These are phyloP conservation scores for Ectemnius cavifrons DNA, from an alignment of 2,888 invertebrate species.

Conservation along the genomic window DNA sequence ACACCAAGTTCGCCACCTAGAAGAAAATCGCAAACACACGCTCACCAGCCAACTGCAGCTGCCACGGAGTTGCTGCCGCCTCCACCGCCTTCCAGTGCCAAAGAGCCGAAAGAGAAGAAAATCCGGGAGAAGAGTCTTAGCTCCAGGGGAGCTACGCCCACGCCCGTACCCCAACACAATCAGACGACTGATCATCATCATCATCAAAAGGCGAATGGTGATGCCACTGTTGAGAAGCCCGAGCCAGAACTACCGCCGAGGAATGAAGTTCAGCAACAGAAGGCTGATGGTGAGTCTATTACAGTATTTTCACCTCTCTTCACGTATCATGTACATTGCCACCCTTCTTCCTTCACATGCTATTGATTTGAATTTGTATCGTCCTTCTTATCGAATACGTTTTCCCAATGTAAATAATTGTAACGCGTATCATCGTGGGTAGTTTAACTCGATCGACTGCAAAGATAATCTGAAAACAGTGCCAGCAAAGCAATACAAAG, in stretches of 20 bases:
- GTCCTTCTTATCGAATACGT: too few species aligned
- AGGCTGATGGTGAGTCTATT: slow-evolving; percentile 69
- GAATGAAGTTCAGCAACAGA: slow-evolving; percentile 63
- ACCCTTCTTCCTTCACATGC: neutral
- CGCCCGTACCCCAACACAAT: slow-evolving; percentile 62
- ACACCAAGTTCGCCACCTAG: slow-evolving; percentile 68
- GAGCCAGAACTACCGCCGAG: slow-evolving; percentile 63
- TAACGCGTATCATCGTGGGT: too few species aligned
- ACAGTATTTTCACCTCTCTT: neutral
- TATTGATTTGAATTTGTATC: too few species aligned
- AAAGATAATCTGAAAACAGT: too few species aligned
- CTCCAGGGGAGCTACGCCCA: slow-evolving; percentile 61
- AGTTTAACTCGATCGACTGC: too few species aligned
- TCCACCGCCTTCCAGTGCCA: slow-evolving; percentile 50
- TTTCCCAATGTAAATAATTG: too few species aligned
- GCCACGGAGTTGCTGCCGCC: slow-evolving; percentile 37
- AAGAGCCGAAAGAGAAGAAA: slow-evolving; percentile 67
- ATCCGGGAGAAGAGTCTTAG: slow-evolving; percentile 65
- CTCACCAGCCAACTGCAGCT: slow-evolving; percentile 30
- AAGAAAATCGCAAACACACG: slow-evolving; percentile 66
- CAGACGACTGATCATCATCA: slow-evolving; percentile 56
- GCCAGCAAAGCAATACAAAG: too few species aligned
- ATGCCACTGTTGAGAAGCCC: slow-evolving; percentile 64
- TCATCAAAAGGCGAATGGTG: slow-evolving; percentile 69
- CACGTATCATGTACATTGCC: neutral